phyloP scores from a whole-genome alignment of 1,140 invertebrate species.

The Leptestheria dahalacensis region DNA sequence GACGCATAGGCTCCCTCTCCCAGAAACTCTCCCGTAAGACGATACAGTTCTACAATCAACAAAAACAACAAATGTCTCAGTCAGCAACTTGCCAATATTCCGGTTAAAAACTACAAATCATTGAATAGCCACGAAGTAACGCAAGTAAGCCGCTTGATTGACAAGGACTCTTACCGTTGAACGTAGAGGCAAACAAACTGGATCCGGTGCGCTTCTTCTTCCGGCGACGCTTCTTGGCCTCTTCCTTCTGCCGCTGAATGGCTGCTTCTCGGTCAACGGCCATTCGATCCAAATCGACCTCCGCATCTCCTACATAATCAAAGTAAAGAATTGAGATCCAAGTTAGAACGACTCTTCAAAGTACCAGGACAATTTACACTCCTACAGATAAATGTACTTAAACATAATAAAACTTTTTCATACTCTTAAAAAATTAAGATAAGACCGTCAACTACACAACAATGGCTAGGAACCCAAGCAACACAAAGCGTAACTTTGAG shows the following conservation, averaged over 20 bases:
- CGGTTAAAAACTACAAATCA: background rate
- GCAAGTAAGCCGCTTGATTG: no score
- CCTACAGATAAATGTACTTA: no score
- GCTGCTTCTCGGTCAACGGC: conserved; percentile 36
- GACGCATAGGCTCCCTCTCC: conserved; percentile 93
- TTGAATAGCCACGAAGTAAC: no score
- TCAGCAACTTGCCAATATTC: background rate
- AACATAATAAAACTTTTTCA: no score
- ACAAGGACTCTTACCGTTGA: conserved; percentile 47
- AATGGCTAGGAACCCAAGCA: no score
- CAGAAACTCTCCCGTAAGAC: conserved; percentile 82
- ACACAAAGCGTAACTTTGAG: no score
- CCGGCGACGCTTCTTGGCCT: conserved; percentile 64
- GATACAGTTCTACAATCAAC: conserved; percentile 75
- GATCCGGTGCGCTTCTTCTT: conserved; percentile 76
- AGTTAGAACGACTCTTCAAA: background rate
- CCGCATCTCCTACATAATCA: conserved; percentile 16
- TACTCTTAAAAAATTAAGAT: no score
- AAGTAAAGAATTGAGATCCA: background rate
- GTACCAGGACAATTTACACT: background rate
- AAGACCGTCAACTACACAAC: no score
- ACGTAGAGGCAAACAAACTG: conserved; percentile 69
- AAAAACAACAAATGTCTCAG: conserved; percentile 19
- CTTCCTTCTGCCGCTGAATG: conserved; percentile 58
- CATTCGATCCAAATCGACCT: conserved; percentile 23